These are phyloP conservation scores for Callyntrura sp. DNA, from an alignment of 2,888 invertebrate species.

Conservation along the genomic window DNA sequence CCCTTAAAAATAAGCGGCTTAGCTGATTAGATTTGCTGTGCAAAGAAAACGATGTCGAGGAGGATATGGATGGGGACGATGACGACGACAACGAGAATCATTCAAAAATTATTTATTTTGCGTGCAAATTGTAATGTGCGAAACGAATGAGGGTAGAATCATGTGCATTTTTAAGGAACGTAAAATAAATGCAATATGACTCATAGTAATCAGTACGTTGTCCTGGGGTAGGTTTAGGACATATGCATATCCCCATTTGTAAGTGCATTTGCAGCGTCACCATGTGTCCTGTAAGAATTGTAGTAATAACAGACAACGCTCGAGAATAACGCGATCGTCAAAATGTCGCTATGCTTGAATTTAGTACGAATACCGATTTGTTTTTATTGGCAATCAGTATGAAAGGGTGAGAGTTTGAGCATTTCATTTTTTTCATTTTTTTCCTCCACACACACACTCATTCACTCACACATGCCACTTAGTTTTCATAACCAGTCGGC, in stretches of 20 bases:
- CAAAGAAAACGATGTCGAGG: background rate
- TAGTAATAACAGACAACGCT: background rate
- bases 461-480: too few species aligned
- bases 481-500: background rate
- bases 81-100: slow-evolving; percentile 5
- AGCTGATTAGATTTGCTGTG: background rate
- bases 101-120: slow-evolving; percentile 15
- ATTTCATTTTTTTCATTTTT: too few species aligned
- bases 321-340: too few species aligned
- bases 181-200: background rate
- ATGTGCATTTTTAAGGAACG: background rate
- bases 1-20: background rate
- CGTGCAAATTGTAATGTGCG: slow-evolving; percentile 37
- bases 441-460: too few species aligned
- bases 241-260: background rate
- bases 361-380: background rate
- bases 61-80: background rate
- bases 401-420: slow-evolving; percentile 21
- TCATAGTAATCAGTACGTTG: background rate
- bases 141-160: background rate
- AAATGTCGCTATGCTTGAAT: too few species aligned
- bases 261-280: background rate
- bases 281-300: background rate
- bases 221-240: background rate
- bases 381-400: slow-evolving; percentile 42